Evolutionary conservation across 2,888 invertebrate species (phyloP).

Genomic region (Ferdinandea cuprea): DNA sequence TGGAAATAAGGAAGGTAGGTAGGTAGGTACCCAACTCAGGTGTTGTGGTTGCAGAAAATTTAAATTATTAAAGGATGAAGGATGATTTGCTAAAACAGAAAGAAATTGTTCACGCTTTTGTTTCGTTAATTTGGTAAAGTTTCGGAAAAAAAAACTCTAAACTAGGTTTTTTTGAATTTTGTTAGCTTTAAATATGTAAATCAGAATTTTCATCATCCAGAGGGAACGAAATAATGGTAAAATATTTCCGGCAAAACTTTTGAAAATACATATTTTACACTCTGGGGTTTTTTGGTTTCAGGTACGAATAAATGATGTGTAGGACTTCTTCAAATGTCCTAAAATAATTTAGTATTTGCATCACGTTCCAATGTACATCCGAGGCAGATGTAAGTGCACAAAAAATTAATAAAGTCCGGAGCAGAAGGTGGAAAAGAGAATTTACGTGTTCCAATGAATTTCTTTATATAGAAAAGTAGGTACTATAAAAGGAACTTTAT

Average conservation of each 20-base stretch:
- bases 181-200: background rate
- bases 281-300: too few species aligned
- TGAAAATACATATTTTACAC: background rate
- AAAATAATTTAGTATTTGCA: too few species aligned
- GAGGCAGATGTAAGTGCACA: too few species aligned
- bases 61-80: background rate
- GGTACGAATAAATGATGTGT: too few species aligned
- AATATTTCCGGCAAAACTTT: background rate
- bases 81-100: background rate
- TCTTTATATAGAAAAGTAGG: too few species aligned
- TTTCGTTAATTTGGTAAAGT: slow-evolving; percentile 17
- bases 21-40: background rate
- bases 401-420: too few species aligned
- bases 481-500: too few species aligned
- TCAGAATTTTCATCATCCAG: background rate
- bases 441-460: too few species aligned
- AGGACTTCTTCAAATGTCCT: too few species aligned
- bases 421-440: too few species aligned
- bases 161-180: background rate
- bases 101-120: background rate
- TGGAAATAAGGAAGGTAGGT: background rate
- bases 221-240: background rate
- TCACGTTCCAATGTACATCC: too few species aligned
- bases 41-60: background rate
- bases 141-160: background rate